Conservation (phyloP, 2,113 vertebrate species). For the Heterocephalus glaber region DNA sequence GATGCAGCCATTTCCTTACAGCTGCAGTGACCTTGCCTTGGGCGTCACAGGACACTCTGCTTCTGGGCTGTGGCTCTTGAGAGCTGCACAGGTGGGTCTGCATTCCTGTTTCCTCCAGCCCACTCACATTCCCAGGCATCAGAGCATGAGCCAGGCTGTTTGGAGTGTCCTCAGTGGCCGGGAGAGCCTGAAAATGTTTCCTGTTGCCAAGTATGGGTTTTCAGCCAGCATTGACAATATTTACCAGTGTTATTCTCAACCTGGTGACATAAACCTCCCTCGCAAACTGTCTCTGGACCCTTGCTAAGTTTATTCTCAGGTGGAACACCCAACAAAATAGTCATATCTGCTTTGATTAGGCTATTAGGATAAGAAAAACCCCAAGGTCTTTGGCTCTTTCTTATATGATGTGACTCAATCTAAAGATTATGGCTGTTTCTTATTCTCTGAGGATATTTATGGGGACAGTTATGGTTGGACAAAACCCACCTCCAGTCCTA, state of each 20-base stretch:
- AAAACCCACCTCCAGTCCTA: constrained; percentile 86
- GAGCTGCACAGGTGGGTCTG: constrained; percentile 89
- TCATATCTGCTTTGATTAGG: constrained; percentile 92
- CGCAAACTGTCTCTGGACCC: constrained; percentile 90
- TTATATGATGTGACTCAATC: constrained; percentile 87
- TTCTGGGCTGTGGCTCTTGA: constrained; percentile 91
- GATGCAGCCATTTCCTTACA: constrained; percentile 89
- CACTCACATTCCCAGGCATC: constrained; percentile 90
- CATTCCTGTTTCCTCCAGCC: constrained; percentile 91
- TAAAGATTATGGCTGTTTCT: constrained; percentile 90
- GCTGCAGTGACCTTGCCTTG: constrained; percentile 88
- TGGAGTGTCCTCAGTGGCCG: constrained; percentile 89
- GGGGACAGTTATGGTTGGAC: constrained; percentile 86
- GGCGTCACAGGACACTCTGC: constrained; percentile 88
- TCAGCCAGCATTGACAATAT: constrained; percentile 89
- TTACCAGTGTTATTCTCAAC: constrained; percentile 91
- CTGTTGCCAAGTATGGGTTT: constrained; percentile 89
- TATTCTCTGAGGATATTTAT: constrained; percentile 92
- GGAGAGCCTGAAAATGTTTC: constrained; percentile 90
- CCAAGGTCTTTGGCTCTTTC: constrained; percentile 91
- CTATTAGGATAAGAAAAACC: constrained; percentile 89
- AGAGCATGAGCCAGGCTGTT: constrained; percentile 89
- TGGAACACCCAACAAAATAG: constrained; percentile 90
- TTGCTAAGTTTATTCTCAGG: constrained; percentile 92
- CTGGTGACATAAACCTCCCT: constrained; percentile 90